Conservation (phyloP, 2,797 vertebrate genomes). For the Microctenopoma steveboyesi region DNA sequence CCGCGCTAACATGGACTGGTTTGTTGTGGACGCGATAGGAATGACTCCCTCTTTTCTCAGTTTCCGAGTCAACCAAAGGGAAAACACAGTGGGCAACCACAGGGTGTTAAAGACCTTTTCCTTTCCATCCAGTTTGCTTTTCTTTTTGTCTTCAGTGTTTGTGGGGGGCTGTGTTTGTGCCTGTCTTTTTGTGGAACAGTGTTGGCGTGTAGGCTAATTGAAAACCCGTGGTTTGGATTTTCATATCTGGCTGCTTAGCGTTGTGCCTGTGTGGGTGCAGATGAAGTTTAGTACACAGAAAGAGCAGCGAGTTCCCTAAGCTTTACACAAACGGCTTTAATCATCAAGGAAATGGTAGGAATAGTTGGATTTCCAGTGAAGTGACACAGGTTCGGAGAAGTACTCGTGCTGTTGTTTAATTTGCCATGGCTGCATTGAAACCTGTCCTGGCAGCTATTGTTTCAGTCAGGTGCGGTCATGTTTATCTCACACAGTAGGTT, state of each 20-base stretch:
- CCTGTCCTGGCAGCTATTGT: neutral
- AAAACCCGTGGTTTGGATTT: conserved; percentile 58
- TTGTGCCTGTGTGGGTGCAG: neutral
- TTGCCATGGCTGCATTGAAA: neutral
- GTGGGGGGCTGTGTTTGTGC: conserved; percentile 21
- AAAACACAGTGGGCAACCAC: conserved; percentile 16
- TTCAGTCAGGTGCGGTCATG: neutral
- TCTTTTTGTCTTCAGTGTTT: conserved; percentile 18
- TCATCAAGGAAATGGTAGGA: neutral
- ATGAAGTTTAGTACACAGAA: neutral
- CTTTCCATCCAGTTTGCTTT: conserved; percentile 21
- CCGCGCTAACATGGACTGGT: neutral
- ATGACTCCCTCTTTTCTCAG: conserved; percentile 34
- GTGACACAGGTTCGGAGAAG: neutral
- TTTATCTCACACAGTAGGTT: neutral
- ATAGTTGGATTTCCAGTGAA: neutral
- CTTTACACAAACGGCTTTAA: neutral
- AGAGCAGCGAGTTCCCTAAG: neutral
- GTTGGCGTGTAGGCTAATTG: conserved; percentile 23
- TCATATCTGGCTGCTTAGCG: conserved; percentile 37
- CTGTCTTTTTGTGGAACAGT: conserved; percentile 4
- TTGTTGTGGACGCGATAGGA: conserved; percentile 55
- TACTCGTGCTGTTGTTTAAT: neutral
- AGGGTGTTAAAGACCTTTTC: conserved; percentile 32
- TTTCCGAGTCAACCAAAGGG: conserved; percentile 29